phyloP scores from a whole-genome alignment of 2,113 vertebrate genomes.

The Epinephelus lanceolatus region DNA sequence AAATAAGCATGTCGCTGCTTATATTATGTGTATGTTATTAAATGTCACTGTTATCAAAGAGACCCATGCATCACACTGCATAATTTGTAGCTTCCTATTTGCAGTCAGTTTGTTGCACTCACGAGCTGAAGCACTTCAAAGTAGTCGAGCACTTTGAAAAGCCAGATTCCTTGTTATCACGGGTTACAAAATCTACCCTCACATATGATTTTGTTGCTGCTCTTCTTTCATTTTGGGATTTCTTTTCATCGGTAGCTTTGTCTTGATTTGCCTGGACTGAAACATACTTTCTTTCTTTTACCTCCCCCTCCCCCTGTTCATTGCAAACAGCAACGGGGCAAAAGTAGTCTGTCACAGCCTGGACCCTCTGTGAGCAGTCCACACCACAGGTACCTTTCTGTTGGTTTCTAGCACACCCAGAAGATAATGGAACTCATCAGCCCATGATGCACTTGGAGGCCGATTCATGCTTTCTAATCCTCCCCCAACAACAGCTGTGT shows the following conservation, averaged over 20 bases:
- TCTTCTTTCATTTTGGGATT: conserved; percentile 83
- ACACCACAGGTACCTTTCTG: conserved; percentile 99
- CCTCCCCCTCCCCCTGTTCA: conserved; percentile 91
- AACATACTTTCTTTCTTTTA: conserved; percentile 98
- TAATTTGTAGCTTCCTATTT: conserved; percentile 42
- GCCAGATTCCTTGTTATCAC: conserved; percentile 88
- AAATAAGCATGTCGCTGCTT: conserved; percentile 69
- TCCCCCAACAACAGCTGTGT: conserved; percentile 7
- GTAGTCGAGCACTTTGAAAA: conserved; percentile 82
- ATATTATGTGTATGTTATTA: conserved; percentile 46
- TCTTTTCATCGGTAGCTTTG: conserved; percentile 95
- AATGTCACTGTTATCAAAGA: conserved; percentile 45
- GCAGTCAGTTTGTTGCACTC: conserved; percentile 34
- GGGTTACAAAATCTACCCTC: conserved; percentile 81
- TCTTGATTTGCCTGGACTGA: conserved; percentile 99
- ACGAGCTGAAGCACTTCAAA: conserved; percentile 52
- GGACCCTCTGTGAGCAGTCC: conserved; percentile 98
- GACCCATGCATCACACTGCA: conserved; percentile 52
- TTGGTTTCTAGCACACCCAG: conserved; percentile 94
- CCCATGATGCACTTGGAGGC: conserved; percentile 71
- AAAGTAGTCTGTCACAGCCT: conserved; percentile 98
- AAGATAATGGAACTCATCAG: conserved; percentile 94
- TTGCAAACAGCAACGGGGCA: conserved; percentile 99
- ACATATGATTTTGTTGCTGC: conserved; percentile 89
- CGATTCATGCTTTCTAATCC: conserved; percentile 21